These are phyloP conservation scores for Hydraecia micacea DNA, from an alignment of 2,888 invertebrate species.

Conservation along the genomic window DNA sequence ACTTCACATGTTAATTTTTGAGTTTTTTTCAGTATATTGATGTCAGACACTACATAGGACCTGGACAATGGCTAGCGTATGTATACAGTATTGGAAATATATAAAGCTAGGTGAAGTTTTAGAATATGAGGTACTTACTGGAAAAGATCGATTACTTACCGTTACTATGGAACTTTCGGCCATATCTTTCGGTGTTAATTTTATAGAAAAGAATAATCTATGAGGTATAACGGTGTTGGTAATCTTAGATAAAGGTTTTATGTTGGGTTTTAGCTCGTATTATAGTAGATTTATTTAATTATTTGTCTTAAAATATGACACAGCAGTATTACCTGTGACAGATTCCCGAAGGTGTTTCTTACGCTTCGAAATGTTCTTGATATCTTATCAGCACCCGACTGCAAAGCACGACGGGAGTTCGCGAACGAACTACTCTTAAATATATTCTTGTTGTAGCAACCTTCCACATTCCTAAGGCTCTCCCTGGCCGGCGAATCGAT, in stretches of 20 bases:
- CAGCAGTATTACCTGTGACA: slow-evolving; percentile 91
- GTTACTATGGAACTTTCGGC: slow-evolving; percentile 39
- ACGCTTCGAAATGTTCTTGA: slow-evolving; percentile 92
- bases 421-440: slow-evolving; percentile 88
- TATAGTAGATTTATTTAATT: neutral
- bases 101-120: neutral
- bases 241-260: neutral
- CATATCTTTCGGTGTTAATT: neutral
- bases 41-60: neutral
- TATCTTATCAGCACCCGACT: slow-evolving; percentile 92
- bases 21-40: neutral
- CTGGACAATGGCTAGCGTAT: neutral
- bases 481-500: slow-evolving; percentile 86
- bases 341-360: slow-evolving; percentile 91
- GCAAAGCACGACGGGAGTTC: slow-evolving; percentile 91
- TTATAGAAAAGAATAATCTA: neutral
- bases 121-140: neutral
- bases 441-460: slow-evolving; percentile 85
- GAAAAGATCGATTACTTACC: slow-evolving; percentile 31
- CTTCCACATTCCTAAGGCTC: slow-evolving; percentile 84
- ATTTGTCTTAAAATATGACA: neutral
- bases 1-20: neutral
- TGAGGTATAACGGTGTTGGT: neutral
- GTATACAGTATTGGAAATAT: neutral
- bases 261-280: neutral